Percentiles rank a stretch among this genome's conserved stretches.
Evolutionary conservation across 2,888 invertebrate genomes (phyloP).

Genomic region (Drosophila fulvimacula): DNA sequence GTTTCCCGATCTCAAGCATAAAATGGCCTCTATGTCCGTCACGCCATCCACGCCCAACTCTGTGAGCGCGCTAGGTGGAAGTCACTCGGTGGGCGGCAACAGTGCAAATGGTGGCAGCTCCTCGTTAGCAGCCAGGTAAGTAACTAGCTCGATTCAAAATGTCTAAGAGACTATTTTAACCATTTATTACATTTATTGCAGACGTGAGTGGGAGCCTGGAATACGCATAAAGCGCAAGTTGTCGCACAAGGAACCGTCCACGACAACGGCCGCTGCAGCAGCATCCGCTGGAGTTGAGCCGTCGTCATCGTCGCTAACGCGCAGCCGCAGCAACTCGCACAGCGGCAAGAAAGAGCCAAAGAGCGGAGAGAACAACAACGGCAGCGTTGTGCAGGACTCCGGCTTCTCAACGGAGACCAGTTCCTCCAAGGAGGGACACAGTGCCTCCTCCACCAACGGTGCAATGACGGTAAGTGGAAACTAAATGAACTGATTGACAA

Average conservation of each 20-base stretch:
- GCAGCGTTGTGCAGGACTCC: conserved; percentile 91
- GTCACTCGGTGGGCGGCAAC: conserved; percentile 61
- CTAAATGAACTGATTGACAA: not conserved
- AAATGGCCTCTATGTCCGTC: conserved; percentile 89
- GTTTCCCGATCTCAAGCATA: conserved; percentile 95
- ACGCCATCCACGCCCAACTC: conserved; percentile 73
- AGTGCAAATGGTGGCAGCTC: conserved; percentile 64
- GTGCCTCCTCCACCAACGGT: conserved; percentile 88
- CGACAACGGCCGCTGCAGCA: conserved; percentile 60
- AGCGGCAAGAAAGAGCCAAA: conserved; percentile 88
- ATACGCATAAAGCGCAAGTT: conserved; percentile 89
- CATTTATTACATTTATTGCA: conserved; percentile 30
- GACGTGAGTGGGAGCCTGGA: conserved; percentile 93
- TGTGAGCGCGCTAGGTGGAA: conserved; percentile 64
- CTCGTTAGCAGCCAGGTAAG: conserved; percentile 83
- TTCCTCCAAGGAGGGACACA: conserved; percentile 92
- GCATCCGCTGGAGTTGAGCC: conserved; percentile 60
- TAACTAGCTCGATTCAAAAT: not conserved
- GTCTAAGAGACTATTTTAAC: too few species aligned
- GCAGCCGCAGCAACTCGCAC: conserved; percentile 88
- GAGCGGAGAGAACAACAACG: conserved; percentile 86
- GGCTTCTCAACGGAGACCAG: conserved; percentile 96
- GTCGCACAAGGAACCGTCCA: conserved; percentile 82
- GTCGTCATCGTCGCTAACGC: conserved; percentile 84
- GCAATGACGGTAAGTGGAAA: conserved; percentile 84